These are phyloP conservation scores for Pachycephus smyrnensis DNA, from an alignment of 2,888 invertebrate species.

Conservation along the genomic window DNA sequence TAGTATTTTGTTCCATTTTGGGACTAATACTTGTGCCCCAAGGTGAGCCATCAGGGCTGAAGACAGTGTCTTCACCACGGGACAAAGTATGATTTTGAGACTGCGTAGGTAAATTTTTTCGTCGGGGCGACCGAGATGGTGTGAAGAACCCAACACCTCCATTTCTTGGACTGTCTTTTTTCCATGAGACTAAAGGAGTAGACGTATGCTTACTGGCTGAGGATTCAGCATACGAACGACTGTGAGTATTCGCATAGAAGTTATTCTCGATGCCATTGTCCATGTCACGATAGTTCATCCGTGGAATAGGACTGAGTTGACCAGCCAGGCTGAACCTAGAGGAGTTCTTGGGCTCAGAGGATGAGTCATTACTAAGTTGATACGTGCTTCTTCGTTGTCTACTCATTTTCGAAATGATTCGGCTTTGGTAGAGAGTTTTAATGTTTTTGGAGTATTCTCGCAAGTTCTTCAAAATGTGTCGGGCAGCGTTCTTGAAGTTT, in stretches of 20 bases:
- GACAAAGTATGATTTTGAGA: constrained; percentile 32
- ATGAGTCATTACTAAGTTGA: constrained; percentile 50
- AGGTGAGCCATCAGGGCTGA: constrained; percentile 46
- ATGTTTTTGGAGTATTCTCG: not conserved
- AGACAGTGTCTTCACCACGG: constrained; percentile 39
- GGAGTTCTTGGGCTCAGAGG: constrained; percentile 27
- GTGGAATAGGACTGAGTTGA: constrained; percentile 46
- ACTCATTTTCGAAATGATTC: constrained; percentile 39
- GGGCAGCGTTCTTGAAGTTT: not conserved
- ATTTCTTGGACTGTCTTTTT: constrained; percentile 38
- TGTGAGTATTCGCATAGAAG: constrained; percentile 14
- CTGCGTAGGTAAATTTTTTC: constrained; percentile 24
- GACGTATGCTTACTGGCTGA: constrained; percentile 41
- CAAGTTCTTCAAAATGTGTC: not conserved
- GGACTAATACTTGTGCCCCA: constrained; percentile 56
- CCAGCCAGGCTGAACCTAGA: constrained; percentile 34
- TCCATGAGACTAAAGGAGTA: constrained; percentile 41
- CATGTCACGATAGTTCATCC: constrained; percentile 4
- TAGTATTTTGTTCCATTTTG: constrained; percentile 48
- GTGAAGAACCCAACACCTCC: constrained; percentile 32
- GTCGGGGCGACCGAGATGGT: constrained; percentile 20
- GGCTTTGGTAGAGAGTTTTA: constrained; percentile 12
- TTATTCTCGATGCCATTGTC: constrained; percentile 19
- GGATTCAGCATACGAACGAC: constrained; percentile 1
- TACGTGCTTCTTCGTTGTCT: constrained; percentile 41